Conservation (phyloP, 2,888 invertebrate genomes). For the Suillia variegata region DNA sequence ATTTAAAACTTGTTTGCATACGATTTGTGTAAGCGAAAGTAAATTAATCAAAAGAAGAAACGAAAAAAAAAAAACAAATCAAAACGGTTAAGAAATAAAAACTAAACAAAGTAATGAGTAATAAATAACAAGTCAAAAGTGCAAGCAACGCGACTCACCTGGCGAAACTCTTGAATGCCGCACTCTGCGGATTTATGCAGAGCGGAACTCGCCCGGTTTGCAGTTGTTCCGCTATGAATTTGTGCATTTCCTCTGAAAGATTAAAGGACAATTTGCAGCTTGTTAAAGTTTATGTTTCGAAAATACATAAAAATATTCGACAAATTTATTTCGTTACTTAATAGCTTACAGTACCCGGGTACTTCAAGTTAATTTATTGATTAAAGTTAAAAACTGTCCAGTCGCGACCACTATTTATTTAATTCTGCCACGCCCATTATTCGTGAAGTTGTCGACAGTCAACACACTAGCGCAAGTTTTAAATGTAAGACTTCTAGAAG, state of each 20-base stretch:
- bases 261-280: too few relatives aligned
- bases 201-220: slow-evolving; percentile 95
- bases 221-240: slow-evolving; percentile 96
- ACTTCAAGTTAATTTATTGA: not conserved
- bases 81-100: not conserved
- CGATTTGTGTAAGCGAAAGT: too few relatives aligned
- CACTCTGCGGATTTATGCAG: slow-evolving; percentile 99
- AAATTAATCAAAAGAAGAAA: slow-evolving; percentile 11
- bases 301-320: too few relatives aligned
- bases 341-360: not conserved
- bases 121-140: not conserved
- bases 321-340: too few relatives aligned
- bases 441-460: too few relatives aligned
- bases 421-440: too few relatives aligned
- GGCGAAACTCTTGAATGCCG: slow-evolving; percentile 99
- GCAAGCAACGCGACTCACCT: slow-evolving; percentile 74
- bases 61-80: slow-evolving; percentile 4
- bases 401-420: too few relatives aligned
- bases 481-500: too few relatives aligned
- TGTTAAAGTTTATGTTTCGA: too few relatives aligned
- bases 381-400: too few relatives aligned
- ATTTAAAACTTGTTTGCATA: not conserved
- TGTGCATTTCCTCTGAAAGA: slow-evolving; percentile 94
- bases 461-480: too few relatives aligned
- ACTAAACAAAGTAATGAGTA: not conserved